Evolutionary conservation across 2,888 invertebrate species (phyloP), one percentile per base, ranked within the genome.

Genomic region (Hermaeophaga mercurialis): DNA sequence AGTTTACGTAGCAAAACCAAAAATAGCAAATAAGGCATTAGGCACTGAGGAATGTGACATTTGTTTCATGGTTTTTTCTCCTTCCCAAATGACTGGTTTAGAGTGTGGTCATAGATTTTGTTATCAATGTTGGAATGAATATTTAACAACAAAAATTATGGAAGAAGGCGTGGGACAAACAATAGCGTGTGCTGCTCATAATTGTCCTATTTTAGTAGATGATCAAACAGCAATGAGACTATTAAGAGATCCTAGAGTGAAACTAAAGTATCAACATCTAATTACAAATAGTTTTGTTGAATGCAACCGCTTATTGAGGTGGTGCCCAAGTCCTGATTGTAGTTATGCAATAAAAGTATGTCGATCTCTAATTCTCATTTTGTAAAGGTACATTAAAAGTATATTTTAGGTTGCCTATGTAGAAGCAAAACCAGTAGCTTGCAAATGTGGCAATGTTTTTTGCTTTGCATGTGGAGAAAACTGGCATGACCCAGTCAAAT

Each of bases 271-370:
- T 80, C 97, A 97, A 78, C 96, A 96, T 80, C 85, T 97, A 70
- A 96, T 98, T 72, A 96, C 96, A 56, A 98, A 97, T 80, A 97
- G 96, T 83, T 98, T 97, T 81, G 96, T 98, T 60, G 95, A 96
- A 90, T 97, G 97, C 80, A 98, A 98, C 80, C 86, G 95, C 67
- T 81, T 97, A 71, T 82, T 99, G 72, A 88, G 96, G 73, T 99
- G 98, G 98, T 99, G 99, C 78, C 98, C 99, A 65, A 95, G 94
- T 62, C 94, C 96, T 14, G 97, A 98, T 80, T 99, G 99, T 81
- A 96, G 91, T 73, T 94, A 94, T 80, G 97, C 95, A 14, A 85
- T 96, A 66, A 94, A 94, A 79, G 82, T 82, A 62, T n/a, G n/a
- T n/a, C n/a, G n/a, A n/a, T n/a, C n/a, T n/a, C n/a, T n/a, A n/a